Evolutionary conservation across 2,888 invertebrate species (phyloP), one percentile per base, ranked within the genome.

Genomic region (Agrochola lychnidis): DNA sequence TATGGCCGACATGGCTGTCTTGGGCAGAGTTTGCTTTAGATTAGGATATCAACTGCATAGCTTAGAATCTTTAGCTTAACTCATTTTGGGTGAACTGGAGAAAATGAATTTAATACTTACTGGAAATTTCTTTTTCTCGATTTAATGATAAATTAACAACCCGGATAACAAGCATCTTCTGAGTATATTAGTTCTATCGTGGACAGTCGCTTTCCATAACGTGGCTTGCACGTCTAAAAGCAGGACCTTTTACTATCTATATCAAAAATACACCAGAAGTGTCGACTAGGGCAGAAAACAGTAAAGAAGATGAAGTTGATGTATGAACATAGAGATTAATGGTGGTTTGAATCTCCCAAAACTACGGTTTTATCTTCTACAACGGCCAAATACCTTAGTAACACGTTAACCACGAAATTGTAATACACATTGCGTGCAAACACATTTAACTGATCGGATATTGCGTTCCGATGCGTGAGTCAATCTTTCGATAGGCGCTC

Each of bases 401-500:
- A 86, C 70, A 72, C 70, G 69, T 78, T 81, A 88, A 75, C 63
- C 62, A 82, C 68, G 76, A 76, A 82, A 83, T 79, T 63, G 83
- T 87, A 84, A 87, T 76, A 76, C 72, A 72, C 70, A 67, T 87
- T 86, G 87, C 86, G 86, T 87, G 81, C 87, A 82, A 87, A 85
- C 83, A 86, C 82, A 86, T 87, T 87, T 78, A 83, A 82, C 82
- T 83, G 84, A 88, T 90, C 90, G 91, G 91, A 91, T 90, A 89
- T 90, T 90, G 91, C 91, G 90, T 91, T 88, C 90, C 88, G 89
- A 90, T 88, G 89, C 88, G 92, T 93, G 94, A 93, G 91, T 92
- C 92, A 93, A 94, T 93, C 91, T 90, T 84, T 92, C 91, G 92
- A 93, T 93, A 91, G 89, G 82, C 86, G 91, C 85, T 88, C 92